Percentiles rank a stretch among this genome's conserved stretches.
These are phyloP conservation scores for Kryptolebias ocellatus DNA, from an alignment of 2,797 vertebrate species.

Conservation along the genomic window DNA sequence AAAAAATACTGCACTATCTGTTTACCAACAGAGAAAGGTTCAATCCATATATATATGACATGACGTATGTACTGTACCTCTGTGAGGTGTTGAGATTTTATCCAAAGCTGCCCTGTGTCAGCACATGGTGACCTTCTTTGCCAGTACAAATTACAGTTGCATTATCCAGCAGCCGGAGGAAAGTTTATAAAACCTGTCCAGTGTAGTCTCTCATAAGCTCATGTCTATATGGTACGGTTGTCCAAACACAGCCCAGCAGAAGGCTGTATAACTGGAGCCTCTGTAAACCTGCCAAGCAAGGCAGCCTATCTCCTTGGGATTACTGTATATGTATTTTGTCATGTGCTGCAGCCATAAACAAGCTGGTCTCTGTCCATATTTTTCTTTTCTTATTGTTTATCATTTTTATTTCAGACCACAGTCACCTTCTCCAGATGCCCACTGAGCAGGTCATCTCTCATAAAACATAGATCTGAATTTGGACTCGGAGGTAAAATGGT, in stretches of 20 bases:
- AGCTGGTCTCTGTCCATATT: conserved; percentile 37
- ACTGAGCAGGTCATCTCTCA: conserved; percentile 31
- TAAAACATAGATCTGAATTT: conserved; percentile 42
- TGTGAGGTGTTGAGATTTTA: conserved; percentile 27
- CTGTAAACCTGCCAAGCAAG: conserved; percentile 54
- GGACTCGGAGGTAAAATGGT: conserved; percentile 29
- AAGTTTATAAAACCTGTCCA: conserved; percentile 55
- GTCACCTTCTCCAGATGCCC: conserved; percentile 26
- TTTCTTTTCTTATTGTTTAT: conserved; percentile 58
- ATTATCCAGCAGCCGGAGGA: conserved; percentile 36
- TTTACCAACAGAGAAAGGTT: conserved; percentile 20
- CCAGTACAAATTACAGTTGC: conserved; percentile 44
- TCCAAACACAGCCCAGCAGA: conserved; percentile 57
- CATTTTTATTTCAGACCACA: conserved; percentile 49
- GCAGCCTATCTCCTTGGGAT: conserved; percentile 33
- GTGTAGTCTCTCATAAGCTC: conserved; percentile 46
- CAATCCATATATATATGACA: conserved; percentile 16
- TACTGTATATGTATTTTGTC: conserved; percentile 45
- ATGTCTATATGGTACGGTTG: conserved; percentile 56
- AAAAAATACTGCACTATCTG: no score
- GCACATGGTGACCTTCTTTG: conserved; percentile 39
- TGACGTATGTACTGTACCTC: conserved; percentile 8
- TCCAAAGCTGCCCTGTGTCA: conserved; percentile 27
- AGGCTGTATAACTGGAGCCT: conserved; percentile 18
- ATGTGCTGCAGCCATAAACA: conserved; percentile 47